Evolutionary conservation across 2,888 invertebrate species (phyloP), one percentile per base, ranked within the genome.

Genomic region (Erebia aethiops): DNA sequence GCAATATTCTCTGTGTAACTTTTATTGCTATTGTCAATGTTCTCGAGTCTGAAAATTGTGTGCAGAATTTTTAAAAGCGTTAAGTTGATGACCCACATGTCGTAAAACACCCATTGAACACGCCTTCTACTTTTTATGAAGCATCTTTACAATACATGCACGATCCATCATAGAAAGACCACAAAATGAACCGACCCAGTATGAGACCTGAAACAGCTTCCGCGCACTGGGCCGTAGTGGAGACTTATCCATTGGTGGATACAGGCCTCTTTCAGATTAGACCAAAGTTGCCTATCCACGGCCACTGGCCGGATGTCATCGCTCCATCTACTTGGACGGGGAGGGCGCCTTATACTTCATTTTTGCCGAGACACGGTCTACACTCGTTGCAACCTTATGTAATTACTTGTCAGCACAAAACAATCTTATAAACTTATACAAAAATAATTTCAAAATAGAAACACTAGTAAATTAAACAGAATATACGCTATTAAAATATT

Each of bases 31-130:
- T 2, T 10, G 16, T 16, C 10, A 54, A 18, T 54, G 10, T 54
- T 64, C 54, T n/a, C 69, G 52, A n/a, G 43, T 21, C 61, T 9
- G 21, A 60, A 52, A 67, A 60, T 69, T 66, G 64, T 54, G 13
- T 49, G 49, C 43, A 56, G 65, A 62, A 61, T 56, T 54, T 41
- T 61, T 56, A 56, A 65, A 57, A 68, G 43, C 56, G 26, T 26
- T 2, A n/a, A 61, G 56, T 51, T 51, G 56, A 61, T 61, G 56
- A 54, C 35, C 68, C 46, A 62, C 68, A 68, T 66, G 56, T 58
- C 51, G 62, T 72, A 65, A 72, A 69, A 69, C 57, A 66, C 62
- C 61, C 69, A 69, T 72, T 62, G 69, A 61, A 66, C 43, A 10
- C 57, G 62, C 65, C 54, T 62, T 51, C 26, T 14, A 51, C 51